These are phyloP conservation scores for Pterobdella sp. DNA, from an alignment of 2,888 invertebrate species.

Conservation along the genomic window DNA sequence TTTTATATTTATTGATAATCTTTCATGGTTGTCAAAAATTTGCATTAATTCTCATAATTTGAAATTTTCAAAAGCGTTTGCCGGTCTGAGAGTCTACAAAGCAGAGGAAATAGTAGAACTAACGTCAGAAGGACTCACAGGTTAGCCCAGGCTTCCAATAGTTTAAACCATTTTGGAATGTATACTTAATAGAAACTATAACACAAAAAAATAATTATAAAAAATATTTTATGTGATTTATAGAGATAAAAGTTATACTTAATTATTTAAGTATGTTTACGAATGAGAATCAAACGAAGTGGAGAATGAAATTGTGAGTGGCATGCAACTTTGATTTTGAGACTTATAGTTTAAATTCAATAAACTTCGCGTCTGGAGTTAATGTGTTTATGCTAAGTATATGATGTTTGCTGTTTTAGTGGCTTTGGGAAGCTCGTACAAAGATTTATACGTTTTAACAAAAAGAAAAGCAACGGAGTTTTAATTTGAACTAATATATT, in stretches of 20 bases:
- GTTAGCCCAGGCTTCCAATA: conserved; percentile 20
- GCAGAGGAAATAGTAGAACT: conserved; percentile 31
- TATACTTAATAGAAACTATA: background rate
- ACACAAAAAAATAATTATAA: background rate
- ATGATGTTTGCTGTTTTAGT: no score
- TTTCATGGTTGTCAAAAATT: conserved; percentile 4
- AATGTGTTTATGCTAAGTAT: no score
- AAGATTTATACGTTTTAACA: no score
- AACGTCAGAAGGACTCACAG: conserved; percentile 36
- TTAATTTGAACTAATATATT: no score
- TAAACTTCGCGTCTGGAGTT: no score
- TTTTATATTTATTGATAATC: background rate
- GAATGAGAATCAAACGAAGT: background rate
- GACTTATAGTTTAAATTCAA: background rate
- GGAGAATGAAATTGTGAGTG: conserved; percentile 20
- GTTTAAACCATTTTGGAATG: background rate
- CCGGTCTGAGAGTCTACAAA: conserved; percentile 66
- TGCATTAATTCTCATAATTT: background rate
- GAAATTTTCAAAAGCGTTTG: conserved; percentile 49
- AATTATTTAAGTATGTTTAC: conserved; percentile 11
- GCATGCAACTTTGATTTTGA: background rate
- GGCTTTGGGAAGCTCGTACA: no score
- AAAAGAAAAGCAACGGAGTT: no score
- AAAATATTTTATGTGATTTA: conserved; percentile 6
- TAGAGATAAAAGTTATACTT: background rate